A percentile compares a stretch with the other conserved stretches of the same genome.
These are phyloP conservation scores for Acanthococcus lagerstroemiae DNA, from an alignment of 2,888 invertebrate species.

Conservation along the genomic window DNA sequence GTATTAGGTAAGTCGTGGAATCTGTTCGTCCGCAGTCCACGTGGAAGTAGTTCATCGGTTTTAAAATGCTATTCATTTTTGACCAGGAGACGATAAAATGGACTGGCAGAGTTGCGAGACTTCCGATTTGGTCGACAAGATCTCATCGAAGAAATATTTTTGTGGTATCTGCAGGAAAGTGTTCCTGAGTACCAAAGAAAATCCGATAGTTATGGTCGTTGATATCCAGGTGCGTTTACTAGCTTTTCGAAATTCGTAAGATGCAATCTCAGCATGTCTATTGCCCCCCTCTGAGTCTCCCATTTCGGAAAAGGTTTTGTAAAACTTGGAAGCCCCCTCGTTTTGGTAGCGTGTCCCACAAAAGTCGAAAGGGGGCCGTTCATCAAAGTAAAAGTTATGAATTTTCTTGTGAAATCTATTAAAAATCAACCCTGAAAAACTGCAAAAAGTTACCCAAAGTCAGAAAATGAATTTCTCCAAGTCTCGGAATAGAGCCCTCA, in stretches of 20 bases:
- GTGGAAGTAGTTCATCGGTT: not conserved
- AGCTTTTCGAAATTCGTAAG: too few relatives aligned
- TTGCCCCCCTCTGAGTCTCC: too few relatives aligned
- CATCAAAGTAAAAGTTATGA: too few relatives aligned
- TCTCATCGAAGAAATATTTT: conserved; percentile 52
- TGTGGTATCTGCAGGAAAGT: conserved; percentile 93
- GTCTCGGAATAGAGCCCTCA: too few relatives aligned
- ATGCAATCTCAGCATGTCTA: too few relatives aligned
- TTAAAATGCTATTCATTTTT: not conserved
- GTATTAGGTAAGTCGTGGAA: not conserved
- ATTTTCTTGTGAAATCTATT: too few relatives aligned
- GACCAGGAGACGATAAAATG: conserved; percentile 3
- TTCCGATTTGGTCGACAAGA: not conserved
- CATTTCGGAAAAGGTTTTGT: too few relatives aligned
- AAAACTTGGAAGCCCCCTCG: not conserved
- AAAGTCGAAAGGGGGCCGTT: too few relatives aligned
- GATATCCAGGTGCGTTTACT: conserved; percentile 50
- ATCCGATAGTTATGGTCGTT: conserved; percentile 81
- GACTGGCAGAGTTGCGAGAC: not conserved
- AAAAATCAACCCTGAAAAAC: too few relatives aligned
- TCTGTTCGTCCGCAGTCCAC: not conserved
- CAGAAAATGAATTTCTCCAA: too few relatives aligned
- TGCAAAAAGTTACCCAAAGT: too few relatives aligned
- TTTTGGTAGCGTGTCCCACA: not conserved
- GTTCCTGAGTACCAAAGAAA: conserved; percentile 68